Evolutionary conservation across 2,888 invertebrate species (phyloP), one percentile per base, ranked within the genome.

Genomic region (Coenonympha arcania): DNA sequence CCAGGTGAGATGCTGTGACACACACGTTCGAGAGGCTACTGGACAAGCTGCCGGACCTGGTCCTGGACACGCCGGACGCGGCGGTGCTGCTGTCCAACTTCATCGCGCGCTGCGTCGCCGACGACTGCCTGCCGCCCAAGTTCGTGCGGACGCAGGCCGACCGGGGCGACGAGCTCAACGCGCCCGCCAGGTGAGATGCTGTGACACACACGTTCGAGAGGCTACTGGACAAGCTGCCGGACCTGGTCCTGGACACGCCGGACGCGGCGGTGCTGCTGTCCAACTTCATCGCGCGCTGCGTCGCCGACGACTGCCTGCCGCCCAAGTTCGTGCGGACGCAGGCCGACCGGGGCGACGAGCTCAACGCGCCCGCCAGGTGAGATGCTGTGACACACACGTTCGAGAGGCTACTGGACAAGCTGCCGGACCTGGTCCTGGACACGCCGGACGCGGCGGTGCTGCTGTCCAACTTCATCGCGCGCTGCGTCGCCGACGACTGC

Each of bases 401-500:
- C n/a, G n/a, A n/a, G n/a, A n/a, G n/a, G n/a, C n/a, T n/a, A n/a
- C n/a, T n/a, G n/a, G 89, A 89, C 43, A 93, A 93, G 77, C 81
- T 97, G 37, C 90, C 92, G 1, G 97, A 97, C 79, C 88, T 96
- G 62, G 91, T 92, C 48, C 87, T 97, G 74, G 97, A 97, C 82
- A 93, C 95, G 43, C 96, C 97, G 0, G 95, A 95, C 68, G 96
- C 96, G 15, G 90, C 94, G 0, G 89, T 90, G 40, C 88, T 95
- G 58, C 81, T 96, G 59, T 95, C 95, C 40, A 95, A 95, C 87
- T 97, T 96, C 79, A 91, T 97, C 63, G 96, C 96, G 19, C 89
- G 97, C 31, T 94, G 95, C 58, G 92, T 97, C 15, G 97, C 97
- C 45, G 97, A 97, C 79, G 96, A 96, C 79, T 96, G 96, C 70